Evolutionary conservation across 2,797 vertebrate species (phyloP).

Genomic region (Acipenser oxyrinchus): DNA sequence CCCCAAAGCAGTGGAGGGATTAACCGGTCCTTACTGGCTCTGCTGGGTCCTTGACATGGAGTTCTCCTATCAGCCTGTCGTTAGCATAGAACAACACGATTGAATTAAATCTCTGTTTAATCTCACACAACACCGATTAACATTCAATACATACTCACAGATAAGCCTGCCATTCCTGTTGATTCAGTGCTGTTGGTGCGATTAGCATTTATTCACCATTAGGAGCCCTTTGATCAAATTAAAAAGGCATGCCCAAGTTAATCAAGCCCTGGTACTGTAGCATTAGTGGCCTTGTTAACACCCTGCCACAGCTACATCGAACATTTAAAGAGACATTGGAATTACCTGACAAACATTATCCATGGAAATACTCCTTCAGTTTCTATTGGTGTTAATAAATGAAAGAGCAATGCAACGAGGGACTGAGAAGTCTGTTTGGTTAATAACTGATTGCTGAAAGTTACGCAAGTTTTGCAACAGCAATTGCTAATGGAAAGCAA

Average conservation of each 20-base stretch:
- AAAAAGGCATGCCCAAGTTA: background rate
- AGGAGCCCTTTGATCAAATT: conserved; percentile 17
- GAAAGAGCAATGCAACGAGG: no score
- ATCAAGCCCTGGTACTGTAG: background rate
- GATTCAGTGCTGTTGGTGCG: conserved; percentile 34
- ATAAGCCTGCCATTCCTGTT: conserved; percentile 27
- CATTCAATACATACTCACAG: conserved; percentile 52
- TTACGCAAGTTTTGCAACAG: no score
- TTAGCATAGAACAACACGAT: conserved; percentile 70
- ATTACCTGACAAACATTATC: background rate
- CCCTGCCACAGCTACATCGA: background rate
- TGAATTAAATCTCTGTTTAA: conserved; percentile 59
- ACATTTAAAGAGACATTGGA: background rate
- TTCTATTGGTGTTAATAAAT: no score
- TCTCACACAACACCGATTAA: conserved; percentile 54
- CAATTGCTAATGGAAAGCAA: no score
- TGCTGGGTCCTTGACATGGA: no score
- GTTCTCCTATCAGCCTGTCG: conserved; percentile 46
- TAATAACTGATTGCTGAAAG: no score
- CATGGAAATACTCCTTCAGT: no score
- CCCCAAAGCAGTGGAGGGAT: no score
- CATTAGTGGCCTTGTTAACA: background rate
- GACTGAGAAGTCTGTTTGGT: no score
- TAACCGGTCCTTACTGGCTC: no score
- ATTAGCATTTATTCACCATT: conserved; percentile 52